Evolutionary conservation across 2,888 invertebrate species (phyloP).

Genomic region (Perdita meconis): DNA sequence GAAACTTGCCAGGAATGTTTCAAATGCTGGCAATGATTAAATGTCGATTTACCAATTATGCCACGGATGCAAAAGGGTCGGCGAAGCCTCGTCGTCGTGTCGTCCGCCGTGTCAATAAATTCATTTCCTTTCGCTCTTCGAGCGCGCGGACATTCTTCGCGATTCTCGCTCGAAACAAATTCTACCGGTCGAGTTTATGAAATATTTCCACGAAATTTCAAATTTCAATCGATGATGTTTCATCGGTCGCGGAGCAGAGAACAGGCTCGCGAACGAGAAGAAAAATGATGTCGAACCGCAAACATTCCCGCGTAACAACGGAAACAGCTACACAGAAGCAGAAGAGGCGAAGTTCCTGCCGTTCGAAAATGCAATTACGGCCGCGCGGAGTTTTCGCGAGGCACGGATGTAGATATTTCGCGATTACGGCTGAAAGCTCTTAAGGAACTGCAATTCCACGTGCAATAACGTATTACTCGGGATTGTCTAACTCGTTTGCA

Average conservation of each 20-base stretch:
- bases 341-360: slow-evolving; percentile 13
- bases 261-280: not conserved
- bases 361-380: slow-evolving; percentile 45
- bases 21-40: slow-evolving; percentile 36
- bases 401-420: slow-evolving; percentile 24
- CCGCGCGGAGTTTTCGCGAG: slow-evolving; percentile 25
- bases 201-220: slow-evolving; percentile 13
- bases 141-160: not conserved
- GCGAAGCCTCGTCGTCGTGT: not conserved
- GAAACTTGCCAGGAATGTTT: slow-evolving; percentile 6
- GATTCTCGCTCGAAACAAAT: slow-evolving; percentile 18
- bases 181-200: slow-evolving; percentile 19
- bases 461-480: slow-evolving; percentile 46
- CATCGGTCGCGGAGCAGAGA: not conserved
- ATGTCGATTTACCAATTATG: slow-evolving; percentile 18
- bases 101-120: slow-evolving; percentile 16
- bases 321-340: not conserved
- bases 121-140: slow-evolving; percentile 8
- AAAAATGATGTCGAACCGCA: not conserved
- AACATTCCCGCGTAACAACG: not conserved
- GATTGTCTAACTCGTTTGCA: slow-evolving; percentile 45
- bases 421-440: slow-evolving; percentile 10
- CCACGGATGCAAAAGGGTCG: not conserved
- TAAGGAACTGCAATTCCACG: slow-evolving; percentile 36
- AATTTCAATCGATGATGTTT: not conserved